These are phyloP conservation scores for Glaucomys volans DNA, from an alignment of 2,113 vertebrate genomes.

Conservation along the genomic window DNA sequence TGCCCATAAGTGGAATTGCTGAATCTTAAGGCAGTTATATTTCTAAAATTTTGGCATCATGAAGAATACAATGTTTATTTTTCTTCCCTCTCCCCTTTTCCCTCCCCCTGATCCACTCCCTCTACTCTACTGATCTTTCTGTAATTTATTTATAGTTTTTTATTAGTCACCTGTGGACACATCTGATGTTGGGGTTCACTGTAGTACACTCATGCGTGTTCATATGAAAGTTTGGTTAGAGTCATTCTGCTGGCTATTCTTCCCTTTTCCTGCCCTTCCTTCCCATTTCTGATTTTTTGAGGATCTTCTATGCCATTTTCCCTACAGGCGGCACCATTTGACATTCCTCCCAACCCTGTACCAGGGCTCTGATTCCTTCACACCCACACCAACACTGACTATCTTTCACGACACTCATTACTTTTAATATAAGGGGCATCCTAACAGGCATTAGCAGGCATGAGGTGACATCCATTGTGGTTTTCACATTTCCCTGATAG, in stretches of 20 bases:
- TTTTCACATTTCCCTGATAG: background rate
- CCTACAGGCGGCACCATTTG: background rate
- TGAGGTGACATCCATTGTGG: background rate
- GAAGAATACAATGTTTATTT: too few relatives aligned
- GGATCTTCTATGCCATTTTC: background rate
- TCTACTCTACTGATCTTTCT: too few relatives aligned
- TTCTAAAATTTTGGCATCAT: background rate
- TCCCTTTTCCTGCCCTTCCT: too few relatives aligned
- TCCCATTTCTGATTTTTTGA: background rate
- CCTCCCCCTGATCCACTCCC: too few relatives aligned
- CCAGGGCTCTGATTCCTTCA: background rate
- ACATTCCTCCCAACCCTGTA: background rate
- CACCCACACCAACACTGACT: background rate
- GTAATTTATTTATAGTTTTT: too few relatives aligned
- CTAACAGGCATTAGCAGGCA: background rate
- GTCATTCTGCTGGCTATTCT: too few relatives aligned
- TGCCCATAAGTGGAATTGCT: background rate
- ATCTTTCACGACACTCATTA: background rate
- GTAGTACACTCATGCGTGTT: too few relatives aligned
- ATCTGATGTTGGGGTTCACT: too few relatives aligned
- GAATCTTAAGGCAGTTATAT: background rate
- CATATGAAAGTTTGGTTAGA: too few relatives aligned
- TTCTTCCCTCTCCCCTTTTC: too few relatives aligned
- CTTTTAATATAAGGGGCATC: background rate
- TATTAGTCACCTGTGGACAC: too few relatives aligned